These are phyloP conservation scores for Gadus chalcogrammus DNA, from an alignment of 2,113 vertebrate genomes.

Conservation along the genomic window DNA sequence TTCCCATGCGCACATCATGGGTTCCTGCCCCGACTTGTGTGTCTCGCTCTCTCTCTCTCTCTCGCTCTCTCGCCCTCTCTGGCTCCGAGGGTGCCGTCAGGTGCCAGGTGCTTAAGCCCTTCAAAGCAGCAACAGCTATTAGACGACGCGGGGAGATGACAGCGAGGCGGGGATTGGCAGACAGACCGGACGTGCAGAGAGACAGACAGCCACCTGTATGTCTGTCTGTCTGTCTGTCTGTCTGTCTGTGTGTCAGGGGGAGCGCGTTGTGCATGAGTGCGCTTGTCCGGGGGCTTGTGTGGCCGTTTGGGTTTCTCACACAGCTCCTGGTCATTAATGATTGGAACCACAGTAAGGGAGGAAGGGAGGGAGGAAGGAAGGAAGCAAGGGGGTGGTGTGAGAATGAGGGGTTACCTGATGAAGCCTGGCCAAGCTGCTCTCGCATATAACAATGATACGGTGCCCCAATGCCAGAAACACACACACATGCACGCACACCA, in stretches of 20 bases:
- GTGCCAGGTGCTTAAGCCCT: constrained; percentile 30
- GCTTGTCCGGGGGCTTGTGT: neutral
- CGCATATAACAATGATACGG: constrained; percentile 23
- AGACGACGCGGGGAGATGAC: constrained; percentile 26
- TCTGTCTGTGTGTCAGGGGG: neutral
- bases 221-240: neutral
- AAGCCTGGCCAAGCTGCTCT: constrained; percentile 22
- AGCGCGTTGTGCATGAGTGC: constrained; percentile 3
- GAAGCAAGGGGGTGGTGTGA: neutral
- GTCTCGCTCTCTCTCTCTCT: no score
- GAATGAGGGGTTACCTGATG: constrained; percentile 21
- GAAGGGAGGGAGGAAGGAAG: constrained; percentile 16
- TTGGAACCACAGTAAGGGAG: constrained; percentile 28
- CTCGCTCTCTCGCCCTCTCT: constrained; percentile 1
- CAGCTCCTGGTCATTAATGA: constrained; percentile 26
- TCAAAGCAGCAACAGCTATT: constrained; percentile 38
- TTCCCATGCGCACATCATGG: no score
- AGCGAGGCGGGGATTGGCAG: constrained; percentile 26
- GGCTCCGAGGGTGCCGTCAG: neutral
- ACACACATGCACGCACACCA: constrained; percentile 11
- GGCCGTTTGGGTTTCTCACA: no score
- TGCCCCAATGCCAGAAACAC: constrained; percentile 17
- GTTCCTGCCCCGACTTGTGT: no score
- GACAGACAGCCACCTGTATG: neutral
- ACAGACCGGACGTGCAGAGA: neutral